phyloP scores from a whole-genome alignment of 53 echinoderm and acorn worm genomes.

The Glandiceps talaboti region DNA sequence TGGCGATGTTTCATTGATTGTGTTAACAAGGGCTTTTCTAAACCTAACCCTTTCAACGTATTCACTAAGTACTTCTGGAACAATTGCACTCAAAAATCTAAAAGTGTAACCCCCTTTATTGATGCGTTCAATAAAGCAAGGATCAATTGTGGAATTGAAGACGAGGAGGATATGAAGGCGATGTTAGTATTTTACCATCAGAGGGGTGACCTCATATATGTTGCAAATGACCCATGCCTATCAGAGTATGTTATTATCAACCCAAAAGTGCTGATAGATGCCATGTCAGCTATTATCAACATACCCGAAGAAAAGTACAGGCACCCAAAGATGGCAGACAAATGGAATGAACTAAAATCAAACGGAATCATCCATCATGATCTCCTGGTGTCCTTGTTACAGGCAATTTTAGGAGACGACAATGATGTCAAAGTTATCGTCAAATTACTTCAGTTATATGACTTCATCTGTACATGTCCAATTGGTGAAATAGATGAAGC shows the following conservation, averaged over 20 bases:
- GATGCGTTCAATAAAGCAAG: neutral
- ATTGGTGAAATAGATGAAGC: neutral
- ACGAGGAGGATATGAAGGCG: neutral
- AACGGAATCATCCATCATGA: neutral
- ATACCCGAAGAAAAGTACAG: constrained; percentile 1
- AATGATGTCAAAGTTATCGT: neutral
- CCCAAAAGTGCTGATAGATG: neutral
- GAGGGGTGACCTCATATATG: neutral
- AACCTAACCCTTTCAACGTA: no score
- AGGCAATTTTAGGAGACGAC: neutral
- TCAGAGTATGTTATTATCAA: neutral
- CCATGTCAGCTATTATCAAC: neutral
- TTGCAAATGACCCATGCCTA: neutral
- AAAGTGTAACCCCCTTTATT: neutral
- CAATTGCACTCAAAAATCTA: neutral
- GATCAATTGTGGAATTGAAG: neutral
- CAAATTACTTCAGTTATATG: neutral
- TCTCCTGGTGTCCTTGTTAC: neutral
- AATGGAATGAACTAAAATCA: neutral
- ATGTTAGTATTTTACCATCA: neutral
- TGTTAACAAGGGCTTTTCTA: neutral
- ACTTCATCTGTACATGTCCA: neutral
- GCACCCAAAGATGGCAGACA: neutral
- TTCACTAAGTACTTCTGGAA: neutral
- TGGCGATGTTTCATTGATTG: neutral